Evolutionary conservation across 1,140 invertebrate genomes (phyloP), one percentile per base, ranked within the genome.

Genomic region (Eciton burchellii): DNA sequence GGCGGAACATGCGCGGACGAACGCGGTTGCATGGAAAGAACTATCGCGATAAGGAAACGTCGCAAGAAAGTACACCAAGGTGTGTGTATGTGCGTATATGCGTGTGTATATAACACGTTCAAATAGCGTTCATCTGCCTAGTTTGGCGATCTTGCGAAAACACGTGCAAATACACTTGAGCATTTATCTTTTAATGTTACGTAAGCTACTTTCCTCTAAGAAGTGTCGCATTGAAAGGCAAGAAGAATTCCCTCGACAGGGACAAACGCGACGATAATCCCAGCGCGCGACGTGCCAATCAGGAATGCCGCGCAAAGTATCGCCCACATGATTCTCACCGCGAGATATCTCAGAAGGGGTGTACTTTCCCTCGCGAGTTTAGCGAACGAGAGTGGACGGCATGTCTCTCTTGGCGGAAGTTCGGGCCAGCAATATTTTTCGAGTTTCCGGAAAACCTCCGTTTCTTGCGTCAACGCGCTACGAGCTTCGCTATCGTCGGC

Each of bases 391-490:
- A 2, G 29, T 16, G 21, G 43, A 45, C 12, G 6, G 12, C 26
- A 65, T 21, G 29, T 56, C 47, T 47, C 35, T 66, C 41, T 74
- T n/a, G 26, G 21, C 4, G 26, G 63, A 68, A 9, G 9, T n/a
- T 76, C 29, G 24, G 63, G 63, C 49, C 41, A 3, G 21, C 74
- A 77, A 77, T 70, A 79, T 68, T 21, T 14, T 29, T 8, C n/a
- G 21, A 6, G 8, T 56, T 56, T 3, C 49, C 21, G n/a, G n/a
- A n/a, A n/a, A n/a, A n/a, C n/a, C 47, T 35, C 47, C 49, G 43
- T 70, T 70, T 70, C 49, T 56, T 79, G 63, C 49, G 41, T 68
- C 70, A 49, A 79, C 52, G 49, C 63, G 21, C 56, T 70, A 45
- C 68, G 35, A 79, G 63, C 68, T 57, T 70, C 19, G 1, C 0